These are phyloP conservation scores for Gymnocephalus cernua DNA, from an alignment of 2,113 vertebrate genomes.

Conservation along the genomic window DNA sequence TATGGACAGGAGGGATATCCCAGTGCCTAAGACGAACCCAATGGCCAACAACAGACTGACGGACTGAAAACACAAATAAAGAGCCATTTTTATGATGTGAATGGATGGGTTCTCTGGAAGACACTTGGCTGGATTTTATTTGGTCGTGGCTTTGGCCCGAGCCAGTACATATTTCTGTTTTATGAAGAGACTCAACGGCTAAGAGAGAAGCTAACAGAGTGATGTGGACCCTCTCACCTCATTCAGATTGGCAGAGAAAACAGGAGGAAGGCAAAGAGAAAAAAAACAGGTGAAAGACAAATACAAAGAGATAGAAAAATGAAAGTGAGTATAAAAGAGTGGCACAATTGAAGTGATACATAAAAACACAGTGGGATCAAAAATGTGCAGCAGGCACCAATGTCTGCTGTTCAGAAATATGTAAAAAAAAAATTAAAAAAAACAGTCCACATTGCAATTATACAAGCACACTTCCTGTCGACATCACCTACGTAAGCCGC, in stretches of 20 bases:
- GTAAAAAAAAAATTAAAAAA: too few species aligned
- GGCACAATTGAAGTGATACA: conserved; percentile 4
- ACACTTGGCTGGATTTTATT: conserved; percentile 79
- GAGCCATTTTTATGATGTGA: conserved; percentile 78
- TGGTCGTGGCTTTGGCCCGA: conserved; percentile 75
- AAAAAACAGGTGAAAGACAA: not conserved
- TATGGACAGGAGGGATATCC: conserved; percentile 71
- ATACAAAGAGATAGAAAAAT: not conserved
- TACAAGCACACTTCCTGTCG: too few species aligned
- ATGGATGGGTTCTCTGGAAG: conserved; percentile 76
- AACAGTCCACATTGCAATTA: too few species aligned
- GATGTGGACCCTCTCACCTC: conserved; percentile 61
- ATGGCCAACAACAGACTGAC: conserved; percentile 71
- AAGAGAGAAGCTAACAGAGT: conserved; percentile 69
- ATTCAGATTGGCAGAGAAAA: conserved; percentile 24
- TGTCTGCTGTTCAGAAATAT: not conserved
- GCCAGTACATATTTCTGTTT: conserved; percentile 82
- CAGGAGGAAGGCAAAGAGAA: not conserved
- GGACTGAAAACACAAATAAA: conserved; percentile 81
- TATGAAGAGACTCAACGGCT: conserved; percentile 79
- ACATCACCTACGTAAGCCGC: too few species aligned
- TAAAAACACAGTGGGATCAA: not conserved
- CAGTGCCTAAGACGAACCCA: conserved; percentile 76
- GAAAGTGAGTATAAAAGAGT: not conserved
- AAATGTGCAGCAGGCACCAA: not conserved